Conservation (phyloP, 2,113 vertebrate genomes). For the Prinia subflava region DNA sequence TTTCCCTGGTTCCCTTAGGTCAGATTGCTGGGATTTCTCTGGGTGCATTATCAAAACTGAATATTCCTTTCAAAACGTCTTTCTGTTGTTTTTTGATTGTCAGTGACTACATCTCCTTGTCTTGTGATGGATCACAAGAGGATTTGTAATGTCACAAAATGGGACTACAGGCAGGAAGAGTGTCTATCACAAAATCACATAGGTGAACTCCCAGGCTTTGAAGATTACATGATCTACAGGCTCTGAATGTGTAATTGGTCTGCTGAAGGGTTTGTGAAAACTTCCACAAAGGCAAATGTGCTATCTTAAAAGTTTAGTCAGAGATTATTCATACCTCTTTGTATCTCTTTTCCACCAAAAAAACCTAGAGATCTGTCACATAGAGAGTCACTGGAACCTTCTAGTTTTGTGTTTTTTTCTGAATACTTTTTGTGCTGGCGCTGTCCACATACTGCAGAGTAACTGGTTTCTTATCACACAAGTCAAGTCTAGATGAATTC, state of each 20-base stretch:
- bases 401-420: neutral
- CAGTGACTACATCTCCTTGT: neutral
- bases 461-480: neutral
- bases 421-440: neutral
- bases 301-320: neutral
- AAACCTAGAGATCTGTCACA: neutral
- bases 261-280: neutral
- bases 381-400: neutral
- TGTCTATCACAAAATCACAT: neutral
- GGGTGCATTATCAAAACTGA: neutral
- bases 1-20: neutral
- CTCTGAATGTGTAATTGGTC: neutral
- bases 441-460: neutral
- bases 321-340: neutral
- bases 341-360: neutral
- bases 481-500: neutral
- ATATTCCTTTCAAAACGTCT: neutral
- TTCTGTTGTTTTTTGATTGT: neutral
- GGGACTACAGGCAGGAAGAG: neutral
- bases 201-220: neutral
- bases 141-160: conserved; percentile 8
- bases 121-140: conserved; percentile 2
- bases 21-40: neutral
- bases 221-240: neutral
- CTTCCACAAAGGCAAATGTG: neutral